Percentiles rank a stretch among this genome's conserved stretches.
These are phyloP conservation scores for Rugalucina vietnamica DNA, from an alignment of 2,888 invertebrate genomes.

Conservation along the genomic window DNA sequence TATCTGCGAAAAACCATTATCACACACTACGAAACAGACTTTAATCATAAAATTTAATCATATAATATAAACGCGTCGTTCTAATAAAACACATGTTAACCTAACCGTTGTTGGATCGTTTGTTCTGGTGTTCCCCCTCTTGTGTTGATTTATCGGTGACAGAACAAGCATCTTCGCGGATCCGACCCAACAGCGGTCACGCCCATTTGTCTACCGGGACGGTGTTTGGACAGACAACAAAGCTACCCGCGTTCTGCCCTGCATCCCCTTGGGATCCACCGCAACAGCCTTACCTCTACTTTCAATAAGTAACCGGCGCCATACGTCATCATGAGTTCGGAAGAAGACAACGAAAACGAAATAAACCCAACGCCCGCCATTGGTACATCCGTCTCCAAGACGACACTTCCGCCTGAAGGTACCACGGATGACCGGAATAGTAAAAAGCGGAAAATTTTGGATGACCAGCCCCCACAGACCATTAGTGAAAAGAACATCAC, in stretches of 20 bases:
- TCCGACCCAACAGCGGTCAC: no score
- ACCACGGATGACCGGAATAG: neutral
- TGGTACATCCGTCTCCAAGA: neutral
- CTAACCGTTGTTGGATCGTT: no score
- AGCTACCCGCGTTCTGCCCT: neutral
- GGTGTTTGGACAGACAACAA: neutral
- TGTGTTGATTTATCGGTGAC: no score
- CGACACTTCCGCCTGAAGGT: neutral
- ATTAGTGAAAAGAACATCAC: neutral
- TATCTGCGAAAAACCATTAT: no score
- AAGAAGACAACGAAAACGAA: neutral
- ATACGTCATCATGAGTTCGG: neutral
- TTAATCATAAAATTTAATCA: no score
- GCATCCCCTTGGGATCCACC: neutral
- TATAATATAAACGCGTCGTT: no score
- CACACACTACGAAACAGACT: no score
- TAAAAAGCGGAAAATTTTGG: neutral
- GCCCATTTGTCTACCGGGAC: no score
- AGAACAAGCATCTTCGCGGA: no score
- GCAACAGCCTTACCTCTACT: neutral
- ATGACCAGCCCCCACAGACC: neutral
- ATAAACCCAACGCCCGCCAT: neutral
- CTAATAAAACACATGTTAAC: no score
- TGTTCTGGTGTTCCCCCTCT: no score
- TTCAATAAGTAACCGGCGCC: neutral